Percentiles rank a stretch among this genome's conserved stretches.
phyloP scores from a whole-genome alignment of 2,888 invertebrate genomes.

The Heteromurus nitidus region DNA sequence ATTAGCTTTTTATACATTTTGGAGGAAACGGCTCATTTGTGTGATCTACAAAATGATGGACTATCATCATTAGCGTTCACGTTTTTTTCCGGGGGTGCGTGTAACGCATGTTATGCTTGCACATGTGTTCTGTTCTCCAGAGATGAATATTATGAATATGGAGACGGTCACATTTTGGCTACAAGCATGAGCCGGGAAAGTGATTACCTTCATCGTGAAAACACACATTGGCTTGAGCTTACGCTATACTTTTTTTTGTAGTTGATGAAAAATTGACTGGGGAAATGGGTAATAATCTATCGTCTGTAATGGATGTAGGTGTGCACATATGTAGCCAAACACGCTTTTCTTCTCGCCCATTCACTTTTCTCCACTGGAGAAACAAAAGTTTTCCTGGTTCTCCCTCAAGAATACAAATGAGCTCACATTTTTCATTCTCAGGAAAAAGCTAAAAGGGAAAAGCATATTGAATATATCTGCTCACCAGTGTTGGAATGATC shows the following conservation, averaged over 20 bases:
- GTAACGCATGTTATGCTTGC: not conserved
- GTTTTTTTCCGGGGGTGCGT: slow-evolving; percentile 8
- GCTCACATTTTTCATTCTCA: slow-evolving; percentile 37
- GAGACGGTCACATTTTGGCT: slow-evolving; percentile 31
- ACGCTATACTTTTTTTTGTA: not conserved
- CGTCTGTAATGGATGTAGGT: not conserved
- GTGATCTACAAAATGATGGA: slow-evolving; percentile 32
- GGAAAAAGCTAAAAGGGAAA: too few relatives aligned
- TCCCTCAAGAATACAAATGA: slow-evolving; percentile 45
- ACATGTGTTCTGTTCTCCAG: too few relatives aligned
- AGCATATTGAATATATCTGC: slow-evolving; percentile 7
- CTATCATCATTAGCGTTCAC: slow-evolving; percentile 33
- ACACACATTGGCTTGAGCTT: not conserved
- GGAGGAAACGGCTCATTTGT: slow-evolving; percentile 32
- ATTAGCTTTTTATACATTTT: too few relatives aligned
- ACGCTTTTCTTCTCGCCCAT: not conserved
- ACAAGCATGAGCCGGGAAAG: slow-evolving; percentile 39
- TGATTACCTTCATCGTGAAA: slow-evolving; percentile 50
- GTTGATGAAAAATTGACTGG: slow-evolving; percentile 58
- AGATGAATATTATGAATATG: slow-evolving; percentile 10
- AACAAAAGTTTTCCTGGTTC: not conserved
- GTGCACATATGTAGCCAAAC: not conserved
- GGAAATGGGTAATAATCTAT: slow-evolving; percentile 61
- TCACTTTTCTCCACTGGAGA: slow-evolving; percentile 4
- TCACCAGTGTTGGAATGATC: slow-evolving; percentile 73